Evolutionary conservation across 2,797 vertebrate species (phyloP).

Genomic region (Platyrinchus mystaceus): DNA sequence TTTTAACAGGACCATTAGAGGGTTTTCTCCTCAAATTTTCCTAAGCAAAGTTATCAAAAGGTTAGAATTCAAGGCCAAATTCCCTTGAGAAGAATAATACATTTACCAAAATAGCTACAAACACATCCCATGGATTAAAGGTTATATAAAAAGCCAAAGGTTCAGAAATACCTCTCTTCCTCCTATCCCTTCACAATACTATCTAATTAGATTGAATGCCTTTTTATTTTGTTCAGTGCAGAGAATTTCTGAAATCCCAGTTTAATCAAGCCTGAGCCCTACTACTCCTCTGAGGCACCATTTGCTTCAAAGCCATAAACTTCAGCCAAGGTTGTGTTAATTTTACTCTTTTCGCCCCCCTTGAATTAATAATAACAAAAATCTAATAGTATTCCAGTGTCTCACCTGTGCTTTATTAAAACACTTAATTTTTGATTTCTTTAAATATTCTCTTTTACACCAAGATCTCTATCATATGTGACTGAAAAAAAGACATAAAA

Average conservation of each 20-base stretch:
- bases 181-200: not conserved
- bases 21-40: not conserved
- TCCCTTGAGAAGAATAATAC: not conserved
- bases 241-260: conserved; percentile 66
- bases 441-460: not conserved
- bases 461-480: not conserved
- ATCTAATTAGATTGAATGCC: conserved; percentile 65
- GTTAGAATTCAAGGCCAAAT: not conserved
- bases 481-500: not conserved
- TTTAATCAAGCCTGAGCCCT: conserved; percentile 70
- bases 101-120: not conserved
- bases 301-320: conserved; percentile 50
- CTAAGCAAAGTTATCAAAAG: not conserved
- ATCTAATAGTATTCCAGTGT: not conserved
- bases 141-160: conserved; percentile 13
- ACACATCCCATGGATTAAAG: not conserved
- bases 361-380: conserved; percentile 8
- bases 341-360: not conserved
- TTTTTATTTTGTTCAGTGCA: conserved; percentile 52
- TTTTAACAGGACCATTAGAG: not conserved
- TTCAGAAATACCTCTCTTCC: not conserved
- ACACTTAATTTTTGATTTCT: not conserved
- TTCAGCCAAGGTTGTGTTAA: conserved; percentile 19
- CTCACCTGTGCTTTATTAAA: not conserved
- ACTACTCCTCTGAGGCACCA: conserved; percentile 28